Conservation (phyloP, 1,140 invertebrate species). For the Brachystomella parvula region DNA sequence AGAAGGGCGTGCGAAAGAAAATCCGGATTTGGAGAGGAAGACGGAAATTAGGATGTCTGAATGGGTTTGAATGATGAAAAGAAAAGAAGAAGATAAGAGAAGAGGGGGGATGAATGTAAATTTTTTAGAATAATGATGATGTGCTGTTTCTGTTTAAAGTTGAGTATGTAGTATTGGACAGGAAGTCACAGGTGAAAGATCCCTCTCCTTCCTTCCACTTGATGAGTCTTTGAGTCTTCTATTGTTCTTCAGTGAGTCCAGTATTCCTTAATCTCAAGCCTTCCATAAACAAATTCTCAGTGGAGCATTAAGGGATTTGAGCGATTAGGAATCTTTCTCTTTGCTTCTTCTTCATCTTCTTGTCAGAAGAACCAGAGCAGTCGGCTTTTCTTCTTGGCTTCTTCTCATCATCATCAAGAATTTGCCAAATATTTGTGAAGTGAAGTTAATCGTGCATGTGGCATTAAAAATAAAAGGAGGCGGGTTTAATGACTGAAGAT, state of each 20-base stretch:
- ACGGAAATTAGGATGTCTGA: conserved; percentile 33
- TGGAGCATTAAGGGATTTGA: too few relatives aligned
- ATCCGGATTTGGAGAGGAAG: conserved; percentile 38
- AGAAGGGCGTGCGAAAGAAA: conserved; percentile 38
- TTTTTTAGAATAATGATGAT: not conserved
- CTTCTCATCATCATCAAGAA: not conserved
- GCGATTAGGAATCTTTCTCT: too few relatives aligned
- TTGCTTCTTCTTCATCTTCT: too few relatives aligned
- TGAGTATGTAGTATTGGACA: conserved; percentile 25
- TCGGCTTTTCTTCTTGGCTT: too few relatives aligned
- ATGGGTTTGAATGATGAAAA: not conserved
- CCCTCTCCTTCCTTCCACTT: too few relatives aligned
- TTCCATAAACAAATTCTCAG: too few relatives aligned
- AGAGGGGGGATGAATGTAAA: not conserved
- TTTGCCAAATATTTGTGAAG: conserved; percentile 9
- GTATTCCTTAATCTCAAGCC: too few relatives aligned
- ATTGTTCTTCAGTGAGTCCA: too few relatives aligned
- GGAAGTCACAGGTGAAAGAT: conserved; percentile 36
- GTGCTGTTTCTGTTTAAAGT: not conserved
- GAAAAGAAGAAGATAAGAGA: conserved; percentile 4
- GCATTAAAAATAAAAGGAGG: not conserved
- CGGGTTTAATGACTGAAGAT: not conserved
- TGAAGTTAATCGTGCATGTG: conserved; percentile 9
- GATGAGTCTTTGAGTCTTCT: not conserved
- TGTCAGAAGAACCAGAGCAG: too few relatives aligned